These are phyloP conservation scores for Penelope pileata DNA, from an alignment of 2,113 vertebrate species.

Conservation along the genomic window DNA sequence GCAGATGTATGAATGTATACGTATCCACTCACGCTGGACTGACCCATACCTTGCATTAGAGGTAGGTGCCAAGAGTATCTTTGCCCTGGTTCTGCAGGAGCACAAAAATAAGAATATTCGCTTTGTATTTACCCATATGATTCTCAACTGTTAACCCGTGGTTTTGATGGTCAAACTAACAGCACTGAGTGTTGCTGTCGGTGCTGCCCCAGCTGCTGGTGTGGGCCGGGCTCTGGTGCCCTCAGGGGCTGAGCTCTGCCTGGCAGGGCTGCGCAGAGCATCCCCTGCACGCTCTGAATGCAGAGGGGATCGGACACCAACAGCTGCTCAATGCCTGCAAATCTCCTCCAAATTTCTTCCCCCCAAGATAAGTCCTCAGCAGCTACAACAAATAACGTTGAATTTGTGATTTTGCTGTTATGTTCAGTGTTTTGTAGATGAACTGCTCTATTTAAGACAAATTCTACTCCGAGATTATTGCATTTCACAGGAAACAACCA, in stretches of 20 bases:
- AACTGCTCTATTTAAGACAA: not conserved
- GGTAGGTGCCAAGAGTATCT: no score
- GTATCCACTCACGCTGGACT: not conserved
- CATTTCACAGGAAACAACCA: not conserved
- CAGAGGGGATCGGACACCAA: not conserved
- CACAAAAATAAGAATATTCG: not conserved
- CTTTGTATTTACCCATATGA: not conserved
- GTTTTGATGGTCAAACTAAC: not conserved
- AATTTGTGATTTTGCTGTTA: not conserved
- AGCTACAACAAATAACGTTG: not conserved
- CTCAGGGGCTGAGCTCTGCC: no score
- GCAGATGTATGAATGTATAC: not conserved
- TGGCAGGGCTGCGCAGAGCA: not conserved
- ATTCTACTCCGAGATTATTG: not conserved
- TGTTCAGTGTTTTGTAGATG: not conserved
- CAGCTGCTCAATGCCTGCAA: not conserved
- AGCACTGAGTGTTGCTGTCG: not conserved
- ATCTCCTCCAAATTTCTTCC: not conserved
- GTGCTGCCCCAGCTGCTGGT: no score
- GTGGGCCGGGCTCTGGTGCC: not conserved
- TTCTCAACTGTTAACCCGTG: not conserved
- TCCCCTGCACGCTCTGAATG: accelerated
- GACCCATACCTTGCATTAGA: not conserved
- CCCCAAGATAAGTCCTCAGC: not conserved
- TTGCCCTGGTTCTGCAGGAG: not conserved